These are phyloP conservation scores for Tinamus major DNA, from an alignment of 2,797 vertebrate genomes.

Conservation along the genomic window DNA sequence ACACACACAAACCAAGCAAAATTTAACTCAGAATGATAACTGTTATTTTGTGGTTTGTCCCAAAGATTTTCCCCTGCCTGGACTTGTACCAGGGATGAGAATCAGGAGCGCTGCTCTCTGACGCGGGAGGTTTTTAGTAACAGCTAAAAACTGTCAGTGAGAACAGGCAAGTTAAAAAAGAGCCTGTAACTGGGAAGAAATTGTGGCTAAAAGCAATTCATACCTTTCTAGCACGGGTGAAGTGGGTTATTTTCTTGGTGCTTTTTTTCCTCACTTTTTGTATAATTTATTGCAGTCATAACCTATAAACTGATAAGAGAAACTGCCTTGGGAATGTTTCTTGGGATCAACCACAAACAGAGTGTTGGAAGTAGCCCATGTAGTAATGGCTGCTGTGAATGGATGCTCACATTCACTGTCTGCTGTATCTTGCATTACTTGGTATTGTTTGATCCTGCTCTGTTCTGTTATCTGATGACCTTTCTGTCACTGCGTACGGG, in stretches of 20 bases:
- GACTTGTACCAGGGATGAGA: rapidly evolving
- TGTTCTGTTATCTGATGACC: neutral
- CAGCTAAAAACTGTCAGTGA: neutral
- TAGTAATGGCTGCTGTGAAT: neutral
- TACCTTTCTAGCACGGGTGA: neutral
- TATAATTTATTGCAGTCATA: neutral
- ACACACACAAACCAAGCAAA: neutral
- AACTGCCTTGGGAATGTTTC: neutral
- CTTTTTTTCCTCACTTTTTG: neutral
- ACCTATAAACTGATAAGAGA: neutral
- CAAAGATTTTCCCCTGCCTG: rapidly evolving
- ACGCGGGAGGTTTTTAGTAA: neutral
- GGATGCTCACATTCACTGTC: neutral
- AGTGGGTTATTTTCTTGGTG: too few relatives aligned
- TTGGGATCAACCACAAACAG: neutral
- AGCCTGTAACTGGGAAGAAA: neutral
- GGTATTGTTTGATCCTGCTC: neutral
- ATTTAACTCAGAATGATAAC: neutral
- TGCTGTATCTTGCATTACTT: neutral
- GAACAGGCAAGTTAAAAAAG: neutral
- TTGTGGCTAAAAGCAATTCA: neutral
- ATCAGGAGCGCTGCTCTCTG: neutral
- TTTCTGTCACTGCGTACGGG: neutral
- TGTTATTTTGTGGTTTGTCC: neutral
- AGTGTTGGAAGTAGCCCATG: neutral